Conservation (phyloP, 2,113 vertebrate species). For the Salvelinus fontinalis region DNA sequence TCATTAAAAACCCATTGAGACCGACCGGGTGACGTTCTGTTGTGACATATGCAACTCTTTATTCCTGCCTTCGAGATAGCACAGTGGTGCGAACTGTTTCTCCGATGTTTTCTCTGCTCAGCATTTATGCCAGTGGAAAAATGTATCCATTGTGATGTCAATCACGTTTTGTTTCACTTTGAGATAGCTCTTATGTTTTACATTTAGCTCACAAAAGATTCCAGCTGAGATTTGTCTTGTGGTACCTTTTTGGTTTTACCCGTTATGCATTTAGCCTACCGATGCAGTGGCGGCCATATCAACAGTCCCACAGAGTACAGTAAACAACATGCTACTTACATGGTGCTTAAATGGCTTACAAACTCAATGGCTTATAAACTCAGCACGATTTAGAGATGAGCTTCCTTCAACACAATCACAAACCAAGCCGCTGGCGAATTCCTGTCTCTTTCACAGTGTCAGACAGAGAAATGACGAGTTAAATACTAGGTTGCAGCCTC, state of each 20-base stretch:
- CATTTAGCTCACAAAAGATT: background rate
- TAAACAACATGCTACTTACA: slow-evolving; percentile 27
- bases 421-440: slow-evolving; percentile 21
- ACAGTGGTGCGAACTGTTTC: slow-evolving; percentile 44
- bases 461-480: slow-evolving; percentile 31
- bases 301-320: background rate
- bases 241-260: no score
- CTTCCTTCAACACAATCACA: slow-evolving; percentile 25
- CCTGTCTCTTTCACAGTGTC: slow-evolving; percentile 31
- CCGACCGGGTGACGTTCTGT: slow-evolving; percentile 39
- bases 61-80: slow-evolving; percentile 52
- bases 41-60: slow-evolving; percentile 45
- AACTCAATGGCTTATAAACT: slow-evolving; percentile 10
- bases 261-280: no score
- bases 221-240: background rate
- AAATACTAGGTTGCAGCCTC: slow-evolving; percentile 41
- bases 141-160: slow-evolving; percentile 46
- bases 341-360: background rate
- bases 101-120: slow-evolving; percentile 35
- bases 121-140: slow-evolving; percentile 55
- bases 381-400: slow-evolving; percentile 28
- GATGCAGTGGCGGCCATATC: background rate
- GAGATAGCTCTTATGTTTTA: background rate
- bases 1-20: slow-evolving; percentile 57
- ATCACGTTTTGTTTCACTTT: slow-evolving; percentile 29